Conservation (phyloP, 2,797 vertebrate species). For the Labeo calbasu region DNA sequence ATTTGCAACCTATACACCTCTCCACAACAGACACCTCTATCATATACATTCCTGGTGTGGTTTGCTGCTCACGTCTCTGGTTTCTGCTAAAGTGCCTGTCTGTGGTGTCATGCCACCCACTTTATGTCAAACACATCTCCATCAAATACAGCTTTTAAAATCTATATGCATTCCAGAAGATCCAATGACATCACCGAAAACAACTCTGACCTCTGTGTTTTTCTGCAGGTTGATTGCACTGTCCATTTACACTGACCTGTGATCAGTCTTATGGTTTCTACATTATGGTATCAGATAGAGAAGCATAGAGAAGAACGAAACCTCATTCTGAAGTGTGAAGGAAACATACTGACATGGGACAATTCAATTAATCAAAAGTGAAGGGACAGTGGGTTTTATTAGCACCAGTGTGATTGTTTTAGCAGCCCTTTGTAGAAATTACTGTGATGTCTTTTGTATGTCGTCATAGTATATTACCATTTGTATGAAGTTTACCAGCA, state of each 20-base stretch:
- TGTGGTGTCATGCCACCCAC: neutral
- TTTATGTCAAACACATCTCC: conserved; percentile 21
- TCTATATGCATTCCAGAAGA: neutral
- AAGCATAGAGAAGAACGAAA: neutral
- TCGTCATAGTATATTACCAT: conserved; percentile 60
- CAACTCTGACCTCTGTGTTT: conserved; percentile 16
- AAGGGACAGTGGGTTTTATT: conserved; percentile 70
- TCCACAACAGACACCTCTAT: conserved; percentile 5
- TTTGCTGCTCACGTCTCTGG: neutral
- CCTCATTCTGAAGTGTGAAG: conserved; percentile 14
- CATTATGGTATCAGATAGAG: neutral
- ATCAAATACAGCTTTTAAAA: neutral
- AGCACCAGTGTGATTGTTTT: conserved; percentile 72
- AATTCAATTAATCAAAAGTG: conserved; percentile 56
- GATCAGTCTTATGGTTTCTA: neutral
- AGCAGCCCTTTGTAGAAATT: conserved; percentile 72
- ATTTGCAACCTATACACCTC: conserved; percentile 1
- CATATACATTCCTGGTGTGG: conserved; percentile 9
- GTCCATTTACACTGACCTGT: neutral
- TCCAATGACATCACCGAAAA: neutral
- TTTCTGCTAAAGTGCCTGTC: conserved; percentile 35
- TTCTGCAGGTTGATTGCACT: neutral
- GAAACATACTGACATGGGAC: conserved; percentile 33
- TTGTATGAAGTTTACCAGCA: conserved; percentile 5
- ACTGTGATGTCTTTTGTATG: conserved; percentile 53